Evolutionary conservation across 2,888 invertebrate species (phyloP).

Genomic region (Byasa hedistus): DNA sequence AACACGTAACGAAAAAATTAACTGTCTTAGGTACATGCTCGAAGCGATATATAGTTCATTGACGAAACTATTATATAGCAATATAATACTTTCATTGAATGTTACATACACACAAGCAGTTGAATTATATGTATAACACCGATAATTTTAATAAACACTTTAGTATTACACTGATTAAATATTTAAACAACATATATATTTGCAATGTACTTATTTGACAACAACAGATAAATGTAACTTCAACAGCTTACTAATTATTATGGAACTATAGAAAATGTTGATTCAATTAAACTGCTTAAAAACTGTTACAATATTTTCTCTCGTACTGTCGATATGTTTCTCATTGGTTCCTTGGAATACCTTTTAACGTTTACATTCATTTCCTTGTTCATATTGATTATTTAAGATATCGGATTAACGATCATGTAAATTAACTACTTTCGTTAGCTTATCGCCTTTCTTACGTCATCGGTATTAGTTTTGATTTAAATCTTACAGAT

Average conservation of each 20-base stretch:
- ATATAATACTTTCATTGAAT: not conserved
- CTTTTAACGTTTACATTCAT: not conserved
- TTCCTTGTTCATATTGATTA: not conserved
- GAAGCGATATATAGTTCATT: not conserved
- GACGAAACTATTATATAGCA: too few species aligned
- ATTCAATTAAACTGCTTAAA: slow-evolving; percentile 23
- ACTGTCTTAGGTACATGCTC: not conserved
- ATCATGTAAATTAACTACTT: too few species aligned
- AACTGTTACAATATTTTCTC: slow-evolving; percentile 28
- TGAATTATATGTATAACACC: slow-evolving; percentile 13
- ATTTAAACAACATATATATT: slow-evolving; percentile 9
- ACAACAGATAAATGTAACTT: slow-evolving; percentile 48
- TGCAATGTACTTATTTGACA: slow-evolving; percentile 35
- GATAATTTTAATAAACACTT: slow-evolving; percentile 8
- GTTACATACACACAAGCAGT: slow-evolving; percentile 1
- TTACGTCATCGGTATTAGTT: not conserved
- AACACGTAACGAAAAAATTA: not conserved
- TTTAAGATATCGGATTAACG: too few species aligned
- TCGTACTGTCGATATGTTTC: slow-evolving; percentile 59
- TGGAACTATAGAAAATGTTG: slow-evolving; percentile 54
- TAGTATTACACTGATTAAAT: slow-evolving; percentile 1
- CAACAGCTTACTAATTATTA: slow-evolving; percentile 60
- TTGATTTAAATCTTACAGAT: not conserved
- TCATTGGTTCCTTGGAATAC: slow-evolving; percentile 52
- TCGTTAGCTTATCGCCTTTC: not conserved